Percentiles rank a stretch among this genome's conserved stretches.
Evolutionary conservation across 2,888 invertebrate genomes (phyloP).

Genomic region (Conchocele bisecta): DNA sequence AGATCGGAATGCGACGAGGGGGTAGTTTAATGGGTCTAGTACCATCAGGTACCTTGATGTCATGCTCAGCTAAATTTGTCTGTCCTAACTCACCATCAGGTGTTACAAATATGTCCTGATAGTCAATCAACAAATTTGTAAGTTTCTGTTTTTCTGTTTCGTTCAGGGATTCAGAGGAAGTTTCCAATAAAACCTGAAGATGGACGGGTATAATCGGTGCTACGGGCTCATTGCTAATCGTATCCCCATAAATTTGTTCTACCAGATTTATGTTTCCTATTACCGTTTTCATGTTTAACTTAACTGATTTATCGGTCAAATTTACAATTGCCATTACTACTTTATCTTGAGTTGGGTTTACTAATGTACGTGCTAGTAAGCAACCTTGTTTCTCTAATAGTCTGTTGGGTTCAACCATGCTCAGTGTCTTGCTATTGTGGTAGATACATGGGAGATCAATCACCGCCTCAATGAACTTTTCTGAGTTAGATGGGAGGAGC

Average conservation of each 20-base stretch:
- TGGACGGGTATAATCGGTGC: conserved; percentile 7
- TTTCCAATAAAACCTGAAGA: conserved; percentile 23
- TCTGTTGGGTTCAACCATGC: background rate
- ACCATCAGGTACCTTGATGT: conserved; percentile 25
- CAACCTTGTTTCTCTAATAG: background rate
- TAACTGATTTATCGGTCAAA: background rate
- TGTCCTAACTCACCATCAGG: conserved; percentile 23
- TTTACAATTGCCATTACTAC: conserved; percentile 13
- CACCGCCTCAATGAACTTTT: background rate
- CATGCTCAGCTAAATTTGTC: conserved; percentile 20
- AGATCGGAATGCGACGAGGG: conserved; percentile 16
- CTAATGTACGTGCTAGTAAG: conserved; percentile 2
- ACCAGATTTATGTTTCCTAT: background rate
- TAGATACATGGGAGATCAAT: background rate
- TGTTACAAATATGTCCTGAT: conserved; percentile 30
- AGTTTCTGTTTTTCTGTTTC: conserved; percentile 19
- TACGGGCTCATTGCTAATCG: too few relatives aligned
- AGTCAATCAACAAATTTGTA: conserved; percentile 27
- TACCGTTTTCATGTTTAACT: conserved; percentile 4
- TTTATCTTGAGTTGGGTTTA: background rate
- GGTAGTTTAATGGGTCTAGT: conserved; percentile 16
- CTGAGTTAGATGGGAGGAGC: background rate
- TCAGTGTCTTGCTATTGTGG: background rate
- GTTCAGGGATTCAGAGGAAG: conserved; percentile 8
- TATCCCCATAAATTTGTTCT: background rate